Evolutionary conservation across 2,113 vertebrate genomes (phyloP), one percentile per base, ranked within the genome.

Genomic region (Montifringilla adamsi): DNA sequence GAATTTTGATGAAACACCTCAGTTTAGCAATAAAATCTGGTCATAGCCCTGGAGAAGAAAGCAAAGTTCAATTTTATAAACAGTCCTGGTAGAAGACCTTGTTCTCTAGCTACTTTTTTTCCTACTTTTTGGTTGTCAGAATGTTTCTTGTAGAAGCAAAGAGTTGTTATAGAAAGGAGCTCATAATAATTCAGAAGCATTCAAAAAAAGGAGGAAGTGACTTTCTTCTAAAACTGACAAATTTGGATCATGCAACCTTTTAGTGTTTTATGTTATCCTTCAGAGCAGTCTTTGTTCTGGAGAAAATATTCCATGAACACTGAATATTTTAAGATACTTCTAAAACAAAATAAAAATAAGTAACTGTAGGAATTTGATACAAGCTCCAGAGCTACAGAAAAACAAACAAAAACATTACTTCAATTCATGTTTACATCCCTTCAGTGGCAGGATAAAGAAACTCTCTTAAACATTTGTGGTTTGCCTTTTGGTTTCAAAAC

Each of bases 91-190:
- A 96, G 79, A 96, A 95, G 56, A 52, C 35, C 35, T 97, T 93
- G 87, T 90, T 95, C 39, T 72, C 59, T 91, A 87, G 73, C 70
- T 87, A 94, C 47, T 76, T 73, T 92, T 93, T 75, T 10, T 74
- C 4, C 4, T 92, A 53, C 53, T 64, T 94, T 90, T 93, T 96
- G 89, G 81, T 87, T 92, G 84, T 95, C 72, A 78, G 91, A 94
- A 85, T 87, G 95, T 87, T 93, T 95, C 76, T 91, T 92, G 84
- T 73, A 82, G 84, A 93, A 96, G 91, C 82, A 94, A 80, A 93
- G 88, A 79, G 15, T 39, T 70, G 59, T 44, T 47, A 63, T 30
- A 73, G 31, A 73, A 86, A 73, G 30, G 31, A 91, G 24, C 30
- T 78, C 14, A 35, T 63, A 79, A 73, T 84, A 92, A 92, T 77